Base-by-base conservation (phyloP, 2,113 vertebrate species). In the Lathamus discolor region DNA sequence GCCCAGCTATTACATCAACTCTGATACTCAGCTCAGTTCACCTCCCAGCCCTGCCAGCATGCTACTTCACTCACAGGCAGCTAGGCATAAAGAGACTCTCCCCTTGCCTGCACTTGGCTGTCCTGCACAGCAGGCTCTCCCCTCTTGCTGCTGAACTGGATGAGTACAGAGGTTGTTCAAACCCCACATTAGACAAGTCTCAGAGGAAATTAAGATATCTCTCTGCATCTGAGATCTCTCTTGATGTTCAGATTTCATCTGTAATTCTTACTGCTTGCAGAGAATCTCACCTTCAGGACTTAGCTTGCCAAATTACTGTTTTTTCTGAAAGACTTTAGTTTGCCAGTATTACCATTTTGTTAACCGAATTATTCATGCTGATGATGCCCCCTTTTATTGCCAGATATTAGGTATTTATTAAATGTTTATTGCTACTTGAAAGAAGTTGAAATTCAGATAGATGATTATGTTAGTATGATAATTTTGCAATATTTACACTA, bases 1-100 rank as follows among this genome's bases (percentile, higher is more conserved):
- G 9, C 15, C 13, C 0, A 0, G 6, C 37, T 73, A 33, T 55
- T 54, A 7, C 7, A 35, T 9, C 0, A 1, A 5, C 13, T 73
- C 68, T 51, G 41, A 31, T 41, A 43, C 43, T 67, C 61, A 13
- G 20, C 44, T 82, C 43, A 16, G 33, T n/a, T 73, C 59, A 13
- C 15, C 13, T 83, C 9, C 19, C 46, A 14, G 77, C 44, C 19
- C 43, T 59, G 43, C 17, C 9, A 1, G n/a, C 1, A 1, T 0
- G 1, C 37, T 35, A 0, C 63, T 62, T 74, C 61, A 9, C 16
- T 67, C 41, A 6, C 25, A 39, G 49, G 67, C 57, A 23, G 35
- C 25, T 4, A 2, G 13, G 25, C 43, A 31, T 74, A 52, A 25
- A 39, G 37, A 61, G 10, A 31, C 24, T 67, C 55, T 51, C 19